phyloP scores from a whole-genome alignment of 2,113 vertebrate genomes.

The Syrrhaptes paradoxus region DNA sequence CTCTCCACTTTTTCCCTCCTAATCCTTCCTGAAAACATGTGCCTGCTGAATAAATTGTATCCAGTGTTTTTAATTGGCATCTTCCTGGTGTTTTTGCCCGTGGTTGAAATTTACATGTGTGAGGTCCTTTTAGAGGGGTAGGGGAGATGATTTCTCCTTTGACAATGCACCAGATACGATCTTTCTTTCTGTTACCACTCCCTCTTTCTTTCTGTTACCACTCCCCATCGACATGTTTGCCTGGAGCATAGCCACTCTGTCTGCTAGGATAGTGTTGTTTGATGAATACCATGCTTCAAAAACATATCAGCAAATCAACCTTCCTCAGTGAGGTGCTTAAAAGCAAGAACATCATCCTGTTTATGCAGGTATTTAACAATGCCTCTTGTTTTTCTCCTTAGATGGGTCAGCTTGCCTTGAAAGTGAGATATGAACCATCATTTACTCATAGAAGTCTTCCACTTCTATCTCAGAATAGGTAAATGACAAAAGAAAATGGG shows the following conservation, averaged over 20 bases:
- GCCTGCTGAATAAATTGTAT: conserved; percentile 29
- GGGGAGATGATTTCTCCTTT: background rate
- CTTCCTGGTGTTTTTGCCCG: background rate
- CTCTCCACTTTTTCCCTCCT: conserved; percentile 1
- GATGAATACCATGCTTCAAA: background rate
- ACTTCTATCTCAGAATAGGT: background rate
- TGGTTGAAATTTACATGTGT: background rate
- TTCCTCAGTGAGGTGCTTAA: background rate
- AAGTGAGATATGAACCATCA: background rate
- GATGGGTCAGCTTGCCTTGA: background rate
- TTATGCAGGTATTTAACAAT: background rate
- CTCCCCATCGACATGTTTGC: fast-evolving
- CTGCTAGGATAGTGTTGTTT: background rate
- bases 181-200: background rate
- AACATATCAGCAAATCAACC: background rate
- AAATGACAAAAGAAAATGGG: background rate
- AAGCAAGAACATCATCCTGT: background rate
- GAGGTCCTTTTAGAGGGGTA: background rate
- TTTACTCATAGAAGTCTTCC: background rate
- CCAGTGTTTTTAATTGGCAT: conserved; percentile 27
- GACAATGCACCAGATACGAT: fast-evolving
- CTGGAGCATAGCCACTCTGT: background rate
- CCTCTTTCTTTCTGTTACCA: background rate
- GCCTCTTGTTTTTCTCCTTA: background rate
- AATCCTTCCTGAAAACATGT: conserved; percentile 55